Evolutionary conservation across 2,797 vertebrate species (phyloP).

Genomic region (Ficedula albicollis): DNA sequence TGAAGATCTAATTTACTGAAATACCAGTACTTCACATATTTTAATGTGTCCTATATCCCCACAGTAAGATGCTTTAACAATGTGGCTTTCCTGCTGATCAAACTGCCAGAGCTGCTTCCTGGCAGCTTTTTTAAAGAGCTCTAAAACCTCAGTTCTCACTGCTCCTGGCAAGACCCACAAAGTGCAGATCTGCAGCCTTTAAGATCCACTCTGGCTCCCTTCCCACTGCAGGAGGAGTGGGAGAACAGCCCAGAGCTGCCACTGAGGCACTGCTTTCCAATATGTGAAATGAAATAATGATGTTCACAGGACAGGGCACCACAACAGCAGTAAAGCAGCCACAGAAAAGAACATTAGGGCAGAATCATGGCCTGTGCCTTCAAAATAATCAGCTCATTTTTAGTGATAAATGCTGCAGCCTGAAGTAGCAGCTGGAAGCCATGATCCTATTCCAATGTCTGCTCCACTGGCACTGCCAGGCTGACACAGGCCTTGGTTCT

Average conservation of each 20-base stretch:
- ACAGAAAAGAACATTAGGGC: background rate
- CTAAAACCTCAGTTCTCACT: background rate
- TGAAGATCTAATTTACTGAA: background rate
- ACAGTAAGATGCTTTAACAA: background rate
- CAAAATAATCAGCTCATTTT: constrained; percentile 42
- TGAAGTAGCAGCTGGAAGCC: constrained; percentile 24
- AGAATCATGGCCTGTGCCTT: background rate
- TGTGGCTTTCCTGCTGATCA: background rate
- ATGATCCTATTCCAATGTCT: background rate
- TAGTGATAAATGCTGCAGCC: constrained; percentile 1
- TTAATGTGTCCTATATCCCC: background rate
- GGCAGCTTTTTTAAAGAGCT: background rate
- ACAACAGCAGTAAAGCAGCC: background rate
- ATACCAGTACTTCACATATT: background rate
- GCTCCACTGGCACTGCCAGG: background rate
- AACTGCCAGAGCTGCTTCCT: background rate
- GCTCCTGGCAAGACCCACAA: background rate
- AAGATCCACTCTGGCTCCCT: background rate
- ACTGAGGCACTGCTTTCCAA: background rate
- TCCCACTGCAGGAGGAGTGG: background rate
- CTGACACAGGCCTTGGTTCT: background rate
- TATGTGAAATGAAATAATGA: background rate
- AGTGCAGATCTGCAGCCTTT: background rate
- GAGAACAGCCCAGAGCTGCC: background rate
- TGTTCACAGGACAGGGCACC: background rate